Base-by-base conservation (phyloP, 2,888 invertebrate genomes). In the Cantharis flavilabris region DNA sequence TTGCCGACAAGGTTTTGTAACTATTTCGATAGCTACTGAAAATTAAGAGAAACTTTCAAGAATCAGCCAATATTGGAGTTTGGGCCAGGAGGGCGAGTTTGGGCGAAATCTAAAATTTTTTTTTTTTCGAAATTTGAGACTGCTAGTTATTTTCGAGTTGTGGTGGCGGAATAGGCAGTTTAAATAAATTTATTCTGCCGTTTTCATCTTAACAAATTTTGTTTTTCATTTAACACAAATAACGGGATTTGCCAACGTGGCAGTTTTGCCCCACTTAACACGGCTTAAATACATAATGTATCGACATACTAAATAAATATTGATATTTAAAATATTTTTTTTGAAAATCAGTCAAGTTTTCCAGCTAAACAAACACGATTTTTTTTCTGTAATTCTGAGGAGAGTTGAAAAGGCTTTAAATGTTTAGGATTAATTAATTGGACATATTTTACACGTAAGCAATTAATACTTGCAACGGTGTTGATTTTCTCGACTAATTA, bases 401-500 rank as follows among this genome's bases (percentile, higher is more conserved):
- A 49, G 49, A 49, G 49, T 49, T n/a, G n/a, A 49, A 49, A 49
- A n/a, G 7, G 49, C n/a, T 49, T n/a, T 49, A 49, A 49, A 49
- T 49, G 49, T n/a, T 49, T n/a, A 49, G 49, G 14, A 65, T 77
- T 69, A 78, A 73, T 78, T 75, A 78, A 78, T 75, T 78, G 78
- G 75, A 33, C 64, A 76, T 73, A 76, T 76, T 78, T 78, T 78
- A 76, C 71, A 76, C 72, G 79, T 79, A 76, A 76, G 76, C 79
- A 79, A 79, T 79, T 79, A 79, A 74, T 79, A 76, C 76, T 78
- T 78, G 78, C 76, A 78, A 76, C 77, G 69, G 80, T 86, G 86
- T 86, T 86, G 86, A 86, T 86, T 86, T 86, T 86, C 84, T 83
- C 85, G 84, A 84, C 85, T 86, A 86, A 86, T 86, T 86, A 86